Base-by-base conservation (phyloP, 2,888 invertebrate genomes). In the Drosophila flavopinicola region DNA sequence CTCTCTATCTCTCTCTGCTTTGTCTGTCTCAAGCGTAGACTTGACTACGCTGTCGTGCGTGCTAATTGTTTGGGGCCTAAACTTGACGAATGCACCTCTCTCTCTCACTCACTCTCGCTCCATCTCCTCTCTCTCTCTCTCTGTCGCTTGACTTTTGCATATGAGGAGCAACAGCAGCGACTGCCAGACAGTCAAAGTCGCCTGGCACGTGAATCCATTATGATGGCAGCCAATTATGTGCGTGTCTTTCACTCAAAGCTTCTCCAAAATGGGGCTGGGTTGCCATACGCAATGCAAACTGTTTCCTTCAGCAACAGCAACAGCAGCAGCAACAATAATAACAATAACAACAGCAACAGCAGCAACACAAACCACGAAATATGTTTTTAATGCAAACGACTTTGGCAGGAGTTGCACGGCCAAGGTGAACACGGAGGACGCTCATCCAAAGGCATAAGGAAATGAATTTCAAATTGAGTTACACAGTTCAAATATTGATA, bases 151-250 rank as follows among this genome's bases (percentile, higher is more conserved):
- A 69, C 66, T 74, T 73, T 73, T 76, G 80, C 77, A 70, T 72
- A 64, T 48, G 38, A 44, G 48, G 30, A 54, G 48, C 11, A 70
- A 33, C 37, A 47, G 20, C 35, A 33, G 23, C 29, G 33, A 54
- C 13, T 15, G 9, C 15, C 4, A 9, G 69, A 51, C 54, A 80
- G 69, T 59, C 66, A 70, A n/a, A n/a, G 60, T 66, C 53, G 39
- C 51, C 60, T 64, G 77, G 71, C 72, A 84, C 87, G 80, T 80
- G 75, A 77, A 84, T 60, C 80, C 86, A 71, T 80, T 86, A 80
- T 74, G 86, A 70, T 70, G 83, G 74, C 84, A 84, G 80, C 80
- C 86, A 80, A 80, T 80, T 84, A 86, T 84, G 77, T 80, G 87
- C 77, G 80, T 80, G 84, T 68, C 64, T 74, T 51, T 57, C 69